Evolutionary conservation across 1,140 invertebrate genomes (phyloP).

Genomic region (Drosophila mauritiana): DNA sequence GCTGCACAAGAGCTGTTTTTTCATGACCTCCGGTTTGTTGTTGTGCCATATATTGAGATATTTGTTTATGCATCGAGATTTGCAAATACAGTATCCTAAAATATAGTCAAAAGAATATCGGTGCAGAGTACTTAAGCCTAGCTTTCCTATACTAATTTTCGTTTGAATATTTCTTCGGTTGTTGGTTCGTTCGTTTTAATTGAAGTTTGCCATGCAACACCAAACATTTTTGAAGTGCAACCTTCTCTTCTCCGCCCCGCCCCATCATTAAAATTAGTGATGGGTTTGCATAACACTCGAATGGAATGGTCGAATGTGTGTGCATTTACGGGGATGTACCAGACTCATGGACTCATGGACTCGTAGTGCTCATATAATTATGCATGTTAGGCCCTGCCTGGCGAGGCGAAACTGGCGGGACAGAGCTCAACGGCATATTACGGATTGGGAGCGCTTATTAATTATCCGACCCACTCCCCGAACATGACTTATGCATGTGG

Average conservation of each 20-base stretch:
- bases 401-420: constrained; percentile 37
- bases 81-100: too few species aligned
- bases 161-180: constrained; percentile 38
- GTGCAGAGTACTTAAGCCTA: too few species aligned
- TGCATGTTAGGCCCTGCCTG: constrained; percentile 34
- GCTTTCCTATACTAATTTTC: too few species aligned
- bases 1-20: not conserved
- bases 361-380: constrained; percentile 35
- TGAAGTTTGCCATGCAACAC: constrained; percentile 33
- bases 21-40: not conserved
- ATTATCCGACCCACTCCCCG: constrained; percentile 49
- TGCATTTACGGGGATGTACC: too few species aligned
- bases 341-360: too few species aligned
- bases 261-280: constrained; percentile 55
- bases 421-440: constrained; percentile 39
- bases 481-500: constrained; percentile 56
- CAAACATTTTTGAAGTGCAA: constrained; percentile 56
- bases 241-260: constrained; percentile 11
- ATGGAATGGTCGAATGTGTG: constrained; percentile 15
- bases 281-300: constrained; percentile 66
- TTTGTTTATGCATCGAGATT: not conserved
- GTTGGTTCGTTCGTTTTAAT: constrained; percentile 65
- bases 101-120: too few species aligned
- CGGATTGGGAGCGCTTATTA: constrained; percentile 71
- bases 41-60: not conserved